Evolutionary conservation across 1,140 invertebrate species (phyloP), one percentile per base, ranked within the genome.

Genomic region (Hylyphantes graminicola): DNA sequence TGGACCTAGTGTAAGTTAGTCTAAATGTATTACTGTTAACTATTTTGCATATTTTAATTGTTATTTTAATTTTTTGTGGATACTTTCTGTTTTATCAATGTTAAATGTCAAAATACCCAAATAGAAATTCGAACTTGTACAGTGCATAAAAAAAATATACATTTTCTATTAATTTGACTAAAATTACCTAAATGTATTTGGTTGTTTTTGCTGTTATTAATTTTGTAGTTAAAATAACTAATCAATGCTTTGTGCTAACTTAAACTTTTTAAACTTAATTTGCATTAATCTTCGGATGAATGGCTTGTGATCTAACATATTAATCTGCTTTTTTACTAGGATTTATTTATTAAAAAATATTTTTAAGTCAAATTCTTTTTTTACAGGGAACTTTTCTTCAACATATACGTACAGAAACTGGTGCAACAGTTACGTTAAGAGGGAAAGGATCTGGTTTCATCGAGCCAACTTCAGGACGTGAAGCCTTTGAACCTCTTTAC

Each of bases 401-500:
- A 85, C 95, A 95, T 85, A 95, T 96, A 86, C 90, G 93, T 85
- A 92, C 92, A 57, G 94, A 95, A 90, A 95, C 94, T 35, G 94
- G 94, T 81, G 93, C 93, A 7, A 93, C 92, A 86, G 93, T 95
- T 17, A 93, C 93, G 2, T 90, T 95, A 70, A 91, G 94, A 88
- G 94, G 93, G 67, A 92, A 92, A 87, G 93, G 93, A 21, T 94
- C 93, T 2, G 92, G 93, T 74, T 93, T 92, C 88, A 87, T 93
- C 17, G 93, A 94, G 87, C 90, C 92, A 21, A 88, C 88, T 74
- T 89, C 92, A 80, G 92, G 92, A 55, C 88, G 90, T 86, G 94
- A 96, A 89, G 93, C 94, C 86, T 91, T 93, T 85, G 94, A 96
- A 88, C 94, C 94, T n/a, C 91, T 96, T 88, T 94, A 95, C 90